These are phyloP conservation scores for Dione juno DNA, from an alignment of 2,888 invertebrate species.

Conservation along the genomic window DNA sequence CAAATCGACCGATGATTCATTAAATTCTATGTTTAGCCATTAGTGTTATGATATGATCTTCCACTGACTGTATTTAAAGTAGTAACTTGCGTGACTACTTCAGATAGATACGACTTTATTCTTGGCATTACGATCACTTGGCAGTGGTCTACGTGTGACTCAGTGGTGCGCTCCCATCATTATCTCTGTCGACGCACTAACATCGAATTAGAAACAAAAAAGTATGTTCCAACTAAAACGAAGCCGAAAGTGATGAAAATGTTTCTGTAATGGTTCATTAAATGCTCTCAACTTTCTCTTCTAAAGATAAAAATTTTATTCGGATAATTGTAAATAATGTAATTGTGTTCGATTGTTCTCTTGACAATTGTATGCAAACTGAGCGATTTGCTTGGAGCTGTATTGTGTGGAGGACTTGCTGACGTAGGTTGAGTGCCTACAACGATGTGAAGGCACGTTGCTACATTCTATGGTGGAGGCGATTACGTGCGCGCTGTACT, in stretches of 20 bases:
- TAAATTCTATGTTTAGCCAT: conserved; percentile 55
- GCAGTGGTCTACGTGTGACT: conserved; percentile 70
- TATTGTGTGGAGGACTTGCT: conserved; percentile 46
- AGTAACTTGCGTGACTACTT: conserved; percentile 56
- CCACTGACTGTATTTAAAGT: conserved; percentile 55
- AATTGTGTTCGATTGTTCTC: conserved; percentile 2
- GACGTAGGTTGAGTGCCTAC: conserved; percentile 46
- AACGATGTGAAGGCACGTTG: conserved; percentile 41
- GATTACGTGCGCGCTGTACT: conserved; percentile 39
- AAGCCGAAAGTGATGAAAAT: conserved; percentile 50
- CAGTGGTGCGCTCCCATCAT: conserved; percentile 70
- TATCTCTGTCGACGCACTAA: conserved; percentile 57
- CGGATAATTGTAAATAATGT: conserved; percentile 1
- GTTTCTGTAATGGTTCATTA: conserved; percentile 49
- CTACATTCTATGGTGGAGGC: conserved; percentile 41
- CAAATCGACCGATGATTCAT: conserved; percentile 69
- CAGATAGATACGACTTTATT: conserved; percentile 59
- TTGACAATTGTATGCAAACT: conserved; percentile 33
- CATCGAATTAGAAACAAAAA: conserved; percentile 51
- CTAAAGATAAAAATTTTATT: not conserved
- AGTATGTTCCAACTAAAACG: conserved; percentile 51
- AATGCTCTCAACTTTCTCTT: conserved; percentile 33
- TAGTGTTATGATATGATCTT: conserved; percentile 49
- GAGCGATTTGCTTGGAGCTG: conserved; percentile 46
- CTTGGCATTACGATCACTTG: conserved; percentile 59